Base-by-base conservation (phyloP, 1,140 invertebrate species). In the Zaprionus taronus region DNA sequence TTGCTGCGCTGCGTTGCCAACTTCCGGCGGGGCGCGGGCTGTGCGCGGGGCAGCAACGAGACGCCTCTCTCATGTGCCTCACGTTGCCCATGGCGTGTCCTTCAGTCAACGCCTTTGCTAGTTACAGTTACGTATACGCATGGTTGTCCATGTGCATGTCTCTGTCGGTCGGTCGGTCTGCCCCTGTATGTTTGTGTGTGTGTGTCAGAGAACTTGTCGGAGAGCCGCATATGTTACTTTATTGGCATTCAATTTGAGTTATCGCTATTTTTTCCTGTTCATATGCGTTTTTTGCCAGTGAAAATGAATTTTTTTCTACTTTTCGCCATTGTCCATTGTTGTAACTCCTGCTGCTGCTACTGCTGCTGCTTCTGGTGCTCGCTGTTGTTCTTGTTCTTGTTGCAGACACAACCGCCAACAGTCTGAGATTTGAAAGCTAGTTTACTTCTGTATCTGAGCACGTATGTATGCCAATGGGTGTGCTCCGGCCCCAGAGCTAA, bases 241-340 rank as follows among this genome's bases (percentile, higher is more conserved):
- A 86, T 86, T 86, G 83, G 83, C 83, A 86, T 86, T 86, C 83
- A 86, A 86, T 86, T 86, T 86, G 83, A 86, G 83, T 86, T 86
- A 86, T 86, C 83, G 83, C 83, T 86, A 86, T 86, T 86, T 86
- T 86, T 86, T 86, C 83, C 83, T 86, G 83, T 86, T 82, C 83
- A 86, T 86, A 82, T 86, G 79, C 76, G 83, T 77, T 82, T 80
- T 75, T 81, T 83, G 38, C 60, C 22, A 70, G 51, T 70, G 72
- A 75, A 75, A 75, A 75, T 64, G 72, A 75, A 75, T 71, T 85
- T 85, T 85, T 85, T 85, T 85, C 83, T 72, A 85, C 75, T 76
- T 70, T 76, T 64, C 79, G 72, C 79, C 79, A 75, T 64, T 70
- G 60, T 70, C 66, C 82, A 81, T 61, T 66, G 74, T 76, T 77